Percentiles rank a stretch among this genome's conserved stretches.
These are phyloP conservation scores for Drosophila atripex DNA, from an alignment of 2,888 invertebrate genomes.

Conservation along the genomic window DNA sequence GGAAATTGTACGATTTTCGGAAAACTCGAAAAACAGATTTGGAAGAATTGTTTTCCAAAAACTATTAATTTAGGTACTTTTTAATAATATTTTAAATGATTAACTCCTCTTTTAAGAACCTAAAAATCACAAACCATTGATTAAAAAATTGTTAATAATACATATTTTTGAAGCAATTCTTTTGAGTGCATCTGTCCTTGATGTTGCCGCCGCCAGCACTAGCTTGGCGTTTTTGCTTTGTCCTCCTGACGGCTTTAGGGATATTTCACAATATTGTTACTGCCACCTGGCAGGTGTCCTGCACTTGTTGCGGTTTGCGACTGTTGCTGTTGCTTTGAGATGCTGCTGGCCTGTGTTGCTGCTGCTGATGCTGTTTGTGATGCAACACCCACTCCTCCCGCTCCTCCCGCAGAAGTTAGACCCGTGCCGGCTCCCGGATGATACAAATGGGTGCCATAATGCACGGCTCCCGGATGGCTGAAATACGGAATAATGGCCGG, in stretches of 20 bases:
- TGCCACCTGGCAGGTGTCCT: slow-evolving; percentile 59
- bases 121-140: not conserved
- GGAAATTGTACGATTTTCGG: too few relatives aligned
- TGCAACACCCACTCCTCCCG: slow-evolving; percentile 26
- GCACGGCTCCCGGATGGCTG: slow-evolving; percentile 78
- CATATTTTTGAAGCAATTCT: not conserved
- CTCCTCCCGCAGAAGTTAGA: slow-evolving; percentile 35
- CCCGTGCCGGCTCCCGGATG: slow-evolving; percentile 66
- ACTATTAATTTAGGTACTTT: too few relatives aligned
- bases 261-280: slow-evolving; percentile 76
- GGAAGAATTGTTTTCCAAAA: too few relatives aligned
- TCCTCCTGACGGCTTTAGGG: slow-evolving; percentile 59
- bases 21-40: too few relatives aligned
- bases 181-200: slow-evolving; percentile 15
- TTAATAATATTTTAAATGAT: not conserved
- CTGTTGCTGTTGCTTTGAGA: slow-evolving; percentile 45
- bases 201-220: slow-evolving; percentile 15
- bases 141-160: too few relatives aligned
- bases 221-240: slow-evolving; percentile 10
- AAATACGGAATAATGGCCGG: slow-evolving; percentile 72
- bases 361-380: not conserved
- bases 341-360: slow-evolving; percentile 15
- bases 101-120: not conserved
- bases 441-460: slow-evolving; percentile 81
- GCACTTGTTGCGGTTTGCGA: slow-evolving; percentile 61